phyloP scores from a whole-genome alignment of 2,888 invertebrate genomes.

The Ochropleura leucogaster region DNA sequence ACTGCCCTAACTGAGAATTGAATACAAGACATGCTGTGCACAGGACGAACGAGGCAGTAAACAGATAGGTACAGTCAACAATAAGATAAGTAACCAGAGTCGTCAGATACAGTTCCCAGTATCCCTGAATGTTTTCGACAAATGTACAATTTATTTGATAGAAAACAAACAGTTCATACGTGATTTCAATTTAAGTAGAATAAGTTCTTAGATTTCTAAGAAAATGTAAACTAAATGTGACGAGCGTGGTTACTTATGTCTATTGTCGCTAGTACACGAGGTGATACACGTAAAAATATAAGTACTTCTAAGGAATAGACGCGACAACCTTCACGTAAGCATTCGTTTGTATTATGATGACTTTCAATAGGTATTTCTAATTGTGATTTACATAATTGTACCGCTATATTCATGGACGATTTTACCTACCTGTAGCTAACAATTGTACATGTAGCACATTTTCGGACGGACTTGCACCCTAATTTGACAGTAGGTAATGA shows the following conservation, averaged over 20 bases:
- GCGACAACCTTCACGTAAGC: constrained; percentile 19
- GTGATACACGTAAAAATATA: not conserved
- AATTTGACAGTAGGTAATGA: not conserved
- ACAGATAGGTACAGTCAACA: not conserved
- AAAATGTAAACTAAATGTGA: too few species aligned
- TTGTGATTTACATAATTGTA: constrained; percentile 2
- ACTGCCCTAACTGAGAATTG: not conserved
- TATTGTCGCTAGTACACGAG: too few species aligned
- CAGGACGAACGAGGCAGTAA: not conserved
- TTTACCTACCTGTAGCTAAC: not conserved
- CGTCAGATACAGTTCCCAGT: too few species aligned
- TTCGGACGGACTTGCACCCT: not conserved
- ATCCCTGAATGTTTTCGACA: too few species aligned
- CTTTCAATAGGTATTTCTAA: constrained; percentile 4
- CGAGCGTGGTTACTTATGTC: too few species aligned
- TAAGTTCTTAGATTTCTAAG: too few species aligned
- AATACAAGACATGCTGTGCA: not conserved
- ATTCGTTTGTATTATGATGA: constrained; percentile 7
- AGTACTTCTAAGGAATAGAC: not conserved
- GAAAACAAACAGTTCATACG: too few species aligned
- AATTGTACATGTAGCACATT: not conserved
- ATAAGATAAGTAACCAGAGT: too few species aligned
- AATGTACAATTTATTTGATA: too few species aligned
- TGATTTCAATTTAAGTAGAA: too few species aligned
- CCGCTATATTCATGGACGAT: not conserved